Percentiles rank a stretch among this genome's conserved stretches.
Evolutionary conservation across 2,113 vertebrate species (phyloP).

Genomic region (Sinocyclocheilus maitianheensis): DNA sequence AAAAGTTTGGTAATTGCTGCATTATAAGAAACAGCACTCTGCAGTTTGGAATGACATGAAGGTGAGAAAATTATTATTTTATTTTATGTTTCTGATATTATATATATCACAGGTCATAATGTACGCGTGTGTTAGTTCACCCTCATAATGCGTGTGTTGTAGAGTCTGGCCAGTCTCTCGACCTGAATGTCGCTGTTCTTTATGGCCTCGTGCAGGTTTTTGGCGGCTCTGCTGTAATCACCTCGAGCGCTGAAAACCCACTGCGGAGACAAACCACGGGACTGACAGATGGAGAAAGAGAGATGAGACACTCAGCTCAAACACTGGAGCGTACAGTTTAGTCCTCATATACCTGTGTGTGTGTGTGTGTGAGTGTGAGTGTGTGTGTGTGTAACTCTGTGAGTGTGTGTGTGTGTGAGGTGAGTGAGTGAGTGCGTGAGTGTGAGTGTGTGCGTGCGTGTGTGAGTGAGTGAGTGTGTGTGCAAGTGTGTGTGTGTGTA

Average conservation of each 20-base stretch:
- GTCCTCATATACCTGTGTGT: too few relatives aligned
- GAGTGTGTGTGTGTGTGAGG: too few relatives aligned
- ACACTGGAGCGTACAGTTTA: too few relatives aligned
- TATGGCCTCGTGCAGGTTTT: conserved; percentile 77
- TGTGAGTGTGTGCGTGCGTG: too few relatives aligned
- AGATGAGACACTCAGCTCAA: too few relatives aligned
- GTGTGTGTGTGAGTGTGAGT: too few relatives aligned
- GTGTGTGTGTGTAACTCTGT: too few relatives aligned
- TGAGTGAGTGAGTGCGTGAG: too few relatives aligned
- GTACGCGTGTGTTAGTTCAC: conserved; percentile 58
- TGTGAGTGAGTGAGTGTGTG: too few relatives aligned
- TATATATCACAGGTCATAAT: neutral
- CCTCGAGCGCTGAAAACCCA: conserved; percentile 84
- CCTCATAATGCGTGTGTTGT: conserved; percentile 83
- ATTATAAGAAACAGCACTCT: too few relatives aligned
- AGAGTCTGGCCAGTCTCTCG: conserved; percentile 71
- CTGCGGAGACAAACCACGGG: conserved; percentile 79
- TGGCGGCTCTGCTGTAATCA: conserved; percentile 79
- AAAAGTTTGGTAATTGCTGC: too few relatives aligned
- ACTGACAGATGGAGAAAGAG: conserved; percentile 57
- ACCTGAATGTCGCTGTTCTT: conserved; percentile 77
- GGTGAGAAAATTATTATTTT: neutral
- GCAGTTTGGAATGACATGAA: neutral
- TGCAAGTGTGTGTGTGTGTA: too few relatives aligned
- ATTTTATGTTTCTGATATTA: neutral